A percentile compares a stretch with the other conserved stretches of the same genome.
phyloP scores from a whole-genome alignment of 2,888 invertebrate species.

The Byasa hedistus region DNA sequence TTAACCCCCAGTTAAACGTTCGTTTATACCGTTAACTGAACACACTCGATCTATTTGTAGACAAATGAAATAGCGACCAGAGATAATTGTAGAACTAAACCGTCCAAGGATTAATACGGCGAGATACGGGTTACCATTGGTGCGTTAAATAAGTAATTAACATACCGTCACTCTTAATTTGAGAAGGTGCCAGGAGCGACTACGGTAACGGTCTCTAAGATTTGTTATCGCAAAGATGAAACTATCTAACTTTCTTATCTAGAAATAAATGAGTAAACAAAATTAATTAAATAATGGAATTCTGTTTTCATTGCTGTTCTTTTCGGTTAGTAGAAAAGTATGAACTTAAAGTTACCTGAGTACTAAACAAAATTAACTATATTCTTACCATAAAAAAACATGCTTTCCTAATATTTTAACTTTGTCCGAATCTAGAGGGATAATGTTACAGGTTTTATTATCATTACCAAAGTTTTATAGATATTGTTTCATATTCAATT shows the following conservation, averaged over 20 bases:
- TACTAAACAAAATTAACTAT: too few relatives aligned
- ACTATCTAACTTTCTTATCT: conserved; percentile 4
- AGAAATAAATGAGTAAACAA: not conserved
- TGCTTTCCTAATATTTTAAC: too few relatives aligned
- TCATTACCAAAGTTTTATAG: not conserved
- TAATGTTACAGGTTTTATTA: not conserved
- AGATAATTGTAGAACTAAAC: conserved; percentile 58
- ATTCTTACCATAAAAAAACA: too few relatives aligned
- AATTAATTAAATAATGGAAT: not conserved
- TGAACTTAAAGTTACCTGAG: too few relatives aligned
- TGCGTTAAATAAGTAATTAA: conserved; percentile 71
- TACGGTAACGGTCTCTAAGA: conserved; percentile 29
- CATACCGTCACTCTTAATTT: conserved; percentile 75
- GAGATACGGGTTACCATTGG: conserved; percentile 59
- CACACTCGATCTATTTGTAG: conserved; percentile 40
- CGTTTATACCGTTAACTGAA: conserved; percentile 44
- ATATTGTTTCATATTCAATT: not conserved
- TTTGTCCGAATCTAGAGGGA: not conserved
- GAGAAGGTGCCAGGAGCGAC: conserved; percentile 52
- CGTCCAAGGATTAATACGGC: conserved; percentile 62
- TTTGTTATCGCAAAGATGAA: conserved; percentile 14
- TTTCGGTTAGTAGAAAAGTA: not conserved
- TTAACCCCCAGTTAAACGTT: conserved; percentile 11
- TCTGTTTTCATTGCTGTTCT: not conserved
- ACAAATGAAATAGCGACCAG: conserved; percentile 54